phyloP scores from a whole-genome alignment of 2,113 vertebrate genomes.

The Rhabdomys dilectus region DNA sequence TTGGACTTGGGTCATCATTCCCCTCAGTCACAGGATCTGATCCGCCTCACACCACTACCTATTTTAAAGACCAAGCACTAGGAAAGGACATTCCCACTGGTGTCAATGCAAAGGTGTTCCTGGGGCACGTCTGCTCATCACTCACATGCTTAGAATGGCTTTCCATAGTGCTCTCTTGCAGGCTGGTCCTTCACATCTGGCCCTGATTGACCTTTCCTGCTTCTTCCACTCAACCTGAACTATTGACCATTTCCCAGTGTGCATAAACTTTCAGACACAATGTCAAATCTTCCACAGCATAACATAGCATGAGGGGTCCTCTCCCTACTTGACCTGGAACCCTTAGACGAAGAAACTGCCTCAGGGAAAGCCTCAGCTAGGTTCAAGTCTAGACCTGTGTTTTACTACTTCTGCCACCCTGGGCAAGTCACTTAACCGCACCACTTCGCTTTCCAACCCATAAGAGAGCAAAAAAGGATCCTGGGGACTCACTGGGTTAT shows the following conservation, averaged over 20 bases:
- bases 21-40: not conserved
- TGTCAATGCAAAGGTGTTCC: not conserved
- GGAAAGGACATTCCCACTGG: not conserved
- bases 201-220: slow-evolving; percentile 8
- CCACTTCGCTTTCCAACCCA: not conserved
- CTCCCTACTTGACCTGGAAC: not conserved
- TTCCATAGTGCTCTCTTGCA: not conserved
- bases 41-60: not conserved
- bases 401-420: not conserved
- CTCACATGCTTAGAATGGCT: not conserved
- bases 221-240: not conserved
- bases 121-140: not conserved
- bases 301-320: not conserved
- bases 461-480: not conserved
- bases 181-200: not conserved
- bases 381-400: not conserved
- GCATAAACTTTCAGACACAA: not conserved
- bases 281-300: not conserved
- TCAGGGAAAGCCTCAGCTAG: not conserved
- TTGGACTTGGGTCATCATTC: not conserved
- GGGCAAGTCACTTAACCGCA: not conserved
- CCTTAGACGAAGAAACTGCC: not conserved
- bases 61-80: not conserved
- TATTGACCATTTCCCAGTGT: not conserved
- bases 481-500: not conserved